phyloP scores from a whole-genome alignment of 2,113 vertebrate species.

The Crotalus viridis region DNA sequence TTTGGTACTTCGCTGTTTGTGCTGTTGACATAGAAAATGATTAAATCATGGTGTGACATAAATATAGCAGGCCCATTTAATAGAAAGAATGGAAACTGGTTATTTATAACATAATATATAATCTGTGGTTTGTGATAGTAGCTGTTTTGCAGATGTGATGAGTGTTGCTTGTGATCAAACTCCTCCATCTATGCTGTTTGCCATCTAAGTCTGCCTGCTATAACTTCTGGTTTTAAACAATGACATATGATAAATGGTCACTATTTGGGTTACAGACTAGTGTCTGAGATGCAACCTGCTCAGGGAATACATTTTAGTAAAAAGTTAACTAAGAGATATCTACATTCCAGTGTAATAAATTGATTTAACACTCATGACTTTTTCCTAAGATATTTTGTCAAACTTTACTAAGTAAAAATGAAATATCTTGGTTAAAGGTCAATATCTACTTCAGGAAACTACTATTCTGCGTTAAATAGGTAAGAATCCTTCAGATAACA shows the following conservation, averaged over 20 bases:
- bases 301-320: background rate
- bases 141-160: background rate
- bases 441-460: background rate
- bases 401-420: background rate
- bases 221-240: constrained; percentile 5
- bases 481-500: background rate
- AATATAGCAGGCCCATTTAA: background rate
- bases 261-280: background rate
- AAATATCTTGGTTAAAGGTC: background rate
- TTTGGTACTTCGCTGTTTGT: background rate
- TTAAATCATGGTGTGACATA: background rate
- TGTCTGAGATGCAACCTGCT: background rate
- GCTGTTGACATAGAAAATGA: background rate
- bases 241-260: background rate
- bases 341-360: background rate
- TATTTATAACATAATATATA: background rate
- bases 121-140: background rate
- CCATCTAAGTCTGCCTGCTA: background rate
- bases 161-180: background rate
- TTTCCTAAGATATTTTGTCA: background rate
- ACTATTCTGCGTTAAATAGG: background rate
- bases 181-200: background rate
- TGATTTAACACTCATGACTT: background rate
- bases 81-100: background rate
- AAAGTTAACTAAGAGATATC: background rate